Evolutionary conservation across 2,113 vertebrate species (phyloP), one percentile per base, ranked within the genome.

Genomic region (Labeo catla): DNA sequence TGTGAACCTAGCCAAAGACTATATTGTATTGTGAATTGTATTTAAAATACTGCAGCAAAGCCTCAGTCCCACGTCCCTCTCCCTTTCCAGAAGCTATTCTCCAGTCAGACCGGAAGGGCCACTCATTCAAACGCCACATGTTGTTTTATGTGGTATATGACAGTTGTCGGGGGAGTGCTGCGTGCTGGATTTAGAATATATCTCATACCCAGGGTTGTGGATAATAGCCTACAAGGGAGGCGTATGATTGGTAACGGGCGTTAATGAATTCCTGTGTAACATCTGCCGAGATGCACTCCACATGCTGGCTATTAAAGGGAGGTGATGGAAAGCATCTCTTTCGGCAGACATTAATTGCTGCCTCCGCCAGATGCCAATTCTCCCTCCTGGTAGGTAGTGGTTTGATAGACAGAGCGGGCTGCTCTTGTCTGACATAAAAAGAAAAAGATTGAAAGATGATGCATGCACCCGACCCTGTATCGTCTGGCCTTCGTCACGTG

Each of bases 191-290:
- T 79, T 85, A 87, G 84, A 85, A 76, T 86, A 76, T 73, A 86
- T 61, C 86, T 91, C 43, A 23, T 88, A 87, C 90, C 89, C 88
- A 89, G 86, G 83, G 80, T 86, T 89, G 74, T 78, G 45, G 88
- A 92, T 92, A 93, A 93, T 92, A 86, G 88, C 91, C 91, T 92
- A 91, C 91, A 89, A 78, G 90, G 91, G 91, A 93, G 87, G 81
- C 78, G 84, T 90, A 87, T 89, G 89, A 89, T 89, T 86, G 91
- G 90, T 90, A 91, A 78, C 81, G 89, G 89, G 89, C 84, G 59
- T 86, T 93, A 91, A 92, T 92, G 88, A 93, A 93, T 92, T 91
- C 87, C 87, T 88, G 87, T 89, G 87, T 88, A 92, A 91, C 92
- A 93, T 93, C 93, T 94, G 93, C 90, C 83, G 85, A 90, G 89